Evolutionary conservation across 2,888 invertebrate genomes (phyloP).

Genomic region (Torymus texanus): DNA sequence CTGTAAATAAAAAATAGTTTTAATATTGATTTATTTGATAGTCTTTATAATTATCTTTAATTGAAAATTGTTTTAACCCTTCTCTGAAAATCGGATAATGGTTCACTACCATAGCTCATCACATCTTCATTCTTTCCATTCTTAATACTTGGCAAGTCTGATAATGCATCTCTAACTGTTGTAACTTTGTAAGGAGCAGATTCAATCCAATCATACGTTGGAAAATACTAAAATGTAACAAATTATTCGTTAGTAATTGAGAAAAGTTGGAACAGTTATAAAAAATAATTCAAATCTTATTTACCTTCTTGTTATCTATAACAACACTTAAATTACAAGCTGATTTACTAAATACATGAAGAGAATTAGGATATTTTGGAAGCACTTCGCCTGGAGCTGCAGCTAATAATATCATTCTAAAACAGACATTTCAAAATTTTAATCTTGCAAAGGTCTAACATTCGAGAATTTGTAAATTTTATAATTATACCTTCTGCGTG

Average conservation of each 20-base stretch:
- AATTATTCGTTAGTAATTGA: too few species aligned
- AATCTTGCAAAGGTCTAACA: too few species aligned
- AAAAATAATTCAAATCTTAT: conserved; percentile 5
- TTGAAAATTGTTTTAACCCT: conserved; percentile 64
- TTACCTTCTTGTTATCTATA: conserved; percentile 79
- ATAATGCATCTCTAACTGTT: conserved; percentile 88
- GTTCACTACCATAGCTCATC: conserved; percentile 83
- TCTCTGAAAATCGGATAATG: conserved; percentile 86
- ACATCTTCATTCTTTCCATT: conserved; percentile 84
- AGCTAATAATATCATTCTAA: conserved; percentile 84
- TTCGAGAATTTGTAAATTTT: too few species aligned
- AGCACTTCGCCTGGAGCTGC: conserved; percentile 87
- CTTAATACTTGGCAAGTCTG: conserved; percentile 85
- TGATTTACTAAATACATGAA: conserved; percentile 84
- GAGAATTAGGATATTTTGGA: conserved; percentile 87
- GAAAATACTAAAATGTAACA: conserved; percentile 62
- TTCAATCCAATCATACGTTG: conserved; percentile 80
- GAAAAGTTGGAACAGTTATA: not conserved
- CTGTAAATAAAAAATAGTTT: conserved; percentile 64
- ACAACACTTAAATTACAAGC: conserved; percentile 81
- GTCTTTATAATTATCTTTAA: not conserved
- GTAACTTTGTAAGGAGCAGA: conserved; percentile 87
- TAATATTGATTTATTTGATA: not conserved
- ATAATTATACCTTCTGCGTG: conserved; percentile 79
- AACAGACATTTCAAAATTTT: conserved; percentile 41